phyloP scores from a whole-genome alignment of 2,113 vertebrate genomes.

The Cyanoderma ruficeps region DNA sequence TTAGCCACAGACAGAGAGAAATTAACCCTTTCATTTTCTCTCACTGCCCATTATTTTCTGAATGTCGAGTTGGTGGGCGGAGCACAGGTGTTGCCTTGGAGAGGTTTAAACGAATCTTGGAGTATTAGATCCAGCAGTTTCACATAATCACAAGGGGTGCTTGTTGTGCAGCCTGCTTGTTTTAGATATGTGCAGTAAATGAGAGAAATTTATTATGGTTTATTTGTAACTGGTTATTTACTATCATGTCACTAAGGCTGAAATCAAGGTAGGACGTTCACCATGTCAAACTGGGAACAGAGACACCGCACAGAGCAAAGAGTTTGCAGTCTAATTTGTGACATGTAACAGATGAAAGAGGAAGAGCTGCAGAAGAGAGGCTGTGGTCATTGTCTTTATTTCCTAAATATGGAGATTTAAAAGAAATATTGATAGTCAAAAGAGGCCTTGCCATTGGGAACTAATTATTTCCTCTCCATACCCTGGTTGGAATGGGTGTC shows the following conservation, averaged over 20 bases:
- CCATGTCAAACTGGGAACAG: not conserved
- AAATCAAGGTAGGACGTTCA: not conserved
- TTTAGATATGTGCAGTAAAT: not conserved
- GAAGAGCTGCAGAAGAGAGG: not conserved
- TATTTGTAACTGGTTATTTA: not conserved
- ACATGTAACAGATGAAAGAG: not conserved
- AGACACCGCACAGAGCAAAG: not conserved
- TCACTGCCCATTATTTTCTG: not conserved
- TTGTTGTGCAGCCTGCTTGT: not conserved
- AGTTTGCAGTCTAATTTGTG: not conserved
- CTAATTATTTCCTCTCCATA: not conserved
- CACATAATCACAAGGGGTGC: not conserved
- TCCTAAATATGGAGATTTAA: not conserved
- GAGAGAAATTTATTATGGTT: not conserved
- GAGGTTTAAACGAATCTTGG: not conserved
- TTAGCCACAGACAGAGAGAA: constrained; percentile 21
- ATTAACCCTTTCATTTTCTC: constrained; percentile 64
- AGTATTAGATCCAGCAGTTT: not conserved
- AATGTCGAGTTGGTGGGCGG: not conserved
- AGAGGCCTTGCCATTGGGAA: not conserved
- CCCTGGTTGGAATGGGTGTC: not conserved
- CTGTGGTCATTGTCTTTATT: not conserved
- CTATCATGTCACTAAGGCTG: not conserved
- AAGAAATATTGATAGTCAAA: not conserved
- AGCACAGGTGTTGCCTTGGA: not conserved